Base-by-base conservation (phyloP, 2,797 vertebrate species). In the Onychomys leucogaster region DNA sequence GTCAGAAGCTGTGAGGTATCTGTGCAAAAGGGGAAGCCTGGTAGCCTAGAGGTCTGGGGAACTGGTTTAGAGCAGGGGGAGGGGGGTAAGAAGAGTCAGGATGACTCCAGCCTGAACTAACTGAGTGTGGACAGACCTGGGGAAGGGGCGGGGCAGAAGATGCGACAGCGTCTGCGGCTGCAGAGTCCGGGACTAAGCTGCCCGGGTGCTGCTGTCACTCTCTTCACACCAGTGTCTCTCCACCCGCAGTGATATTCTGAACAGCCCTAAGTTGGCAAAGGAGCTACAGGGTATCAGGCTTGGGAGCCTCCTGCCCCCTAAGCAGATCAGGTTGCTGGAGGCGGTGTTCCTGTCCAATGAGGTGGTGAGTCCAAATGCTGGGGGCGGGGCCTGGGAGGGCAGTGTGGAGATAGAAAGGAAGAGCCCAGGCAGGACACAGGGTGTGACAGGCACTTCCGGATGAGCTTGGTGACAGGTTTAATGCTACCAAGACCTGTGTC, bases 161-260 rank as follows among this genome's bases (percentile, higher is more conserved):
- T 43, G 37, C 71, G 43, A 41, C 69, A 41, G 6, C 14, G 25
- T 27, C 73, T 46, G 25, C 12, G 3, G 41, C 73, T 76, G 23
- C 10, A 5, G 37, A 41, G 71, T 41, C 8, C 0, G n/a, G 27
- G 76, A 13, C 46, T 49, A 12, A 5, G 46, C 41, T 1, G 16
- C 34, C 2, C 29, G 29, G 27, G 0, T 0, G 4, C n/a, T 1
- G 14, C 29, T 21, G 0, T 3, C 2, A 1, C 1, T 41, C 90
- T 52, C 71, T 21, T 94, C 84, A 95, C 0, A 14, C 23, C 25
- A 3, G 25, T 37, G 41, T 69, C 25, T 23, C 96, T 97, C 93
- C 97, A 93, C 94, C 98, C 90, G 41, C 98, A 99, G 99, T n/a
- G 98, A 99, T 23, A 97, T 99, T 76, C 96, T 99, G 83, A 98